These are phyloP conservation scores for Acronicta aceris DNA, from an alignment of 2,888 invertebrate genomes.

Conservation along the genomic window DNA sequence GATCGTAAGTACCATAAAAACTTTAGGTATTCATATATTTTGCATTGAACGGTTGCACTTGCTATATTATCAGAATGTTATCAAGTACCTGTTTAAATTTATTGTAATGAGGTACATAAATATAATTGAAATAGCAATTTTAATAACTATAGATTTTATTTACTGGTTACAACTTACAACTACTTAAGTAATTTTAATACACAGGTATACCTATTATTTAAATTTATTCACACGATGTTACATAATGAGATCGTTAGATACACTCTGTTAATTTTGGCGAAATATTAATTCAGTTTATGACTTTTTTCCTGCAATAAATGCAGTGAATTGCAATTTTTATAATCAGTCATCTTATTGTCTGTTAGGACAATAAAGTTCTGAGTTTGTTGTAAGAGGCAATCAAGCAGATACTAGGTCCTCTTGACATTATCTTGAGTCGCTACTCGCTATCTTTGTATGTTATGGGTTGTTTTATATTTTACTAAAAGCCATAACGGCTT, in stretches of 20 bases:
- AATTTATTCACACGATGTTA: slow-evolving; percentile 36
- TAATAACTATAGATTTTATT: slow-evolving; percentile 7
- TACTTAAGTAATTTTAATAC: slow-evolving; percentile 4
- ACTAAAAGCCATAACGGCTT: no score
- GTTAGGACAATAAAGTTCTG: not conserved
- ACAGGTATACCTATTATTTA: slow-evolving; percentile 12
- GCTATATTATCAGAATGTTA: slow-evolving; percentile 14
- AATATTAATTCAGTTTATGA: slow-evolving; percentile 14
- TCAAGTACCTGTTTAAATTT: slow-evolving; percentile 1
- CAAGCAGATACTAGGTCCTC: no score
- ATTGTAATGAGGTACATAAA: not conserved
- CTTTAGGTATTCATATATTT: no score
- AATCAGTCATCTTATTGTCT: not conserved
- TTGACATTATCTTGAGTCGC: no score
- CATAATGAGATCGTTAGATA: slow-evolving; percentile 49
- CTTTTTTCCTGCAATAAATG: not conserved
- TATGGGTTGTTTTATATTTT: no score
- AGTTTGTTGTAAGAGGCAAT: not conserved
- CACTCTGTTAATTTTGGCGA: slow-evolving; percentile 35
- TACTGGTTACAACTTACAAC: slow-evolving; percentile 12
- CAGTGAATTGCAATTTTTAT: not conserved
- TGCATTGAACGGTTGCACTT: not conserved
- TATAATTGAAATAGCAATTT: slow-evolving; percentile 21
- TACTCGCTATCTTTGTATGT: no score
- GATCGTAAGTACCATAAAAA: slow-evolving; percentile 41